Percentiles rank a stretch among this genome's conserved stretches.
Conservation (phyloP, 2,797 vertebrate species). For the Manis pentadactyla region DNA sequence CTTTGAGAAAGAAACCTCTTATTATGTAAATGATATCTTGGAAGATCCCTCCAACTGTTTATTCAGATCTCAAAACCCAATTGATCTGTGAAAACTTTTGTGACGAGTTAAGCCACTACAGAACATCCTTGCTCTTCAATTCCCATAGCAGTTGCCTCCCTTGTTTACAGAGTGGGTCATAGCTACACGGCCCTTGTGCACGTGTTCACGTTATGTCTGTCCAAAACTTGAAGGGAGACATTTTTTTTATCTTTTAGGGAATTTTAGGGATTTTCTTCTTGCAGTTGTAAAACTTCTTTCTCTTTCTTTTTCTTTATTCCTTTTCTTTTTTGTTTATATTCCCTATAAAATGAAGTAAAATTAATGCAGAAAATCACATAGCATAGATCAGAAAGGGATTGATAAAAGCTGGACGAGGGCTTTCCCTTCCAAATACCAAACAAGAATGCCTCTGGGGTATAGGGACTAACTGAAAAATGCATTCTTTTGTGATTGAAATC, state of each 20-base stretch:
- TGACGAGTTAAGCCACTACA: background rate
- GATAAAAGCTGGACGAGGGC: background rate
- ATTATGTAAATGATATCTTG: background rate
- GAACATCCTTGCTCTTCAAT: background rate
- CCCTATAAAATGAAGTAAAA: background rate
- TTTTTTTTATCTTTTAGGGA: background rate
- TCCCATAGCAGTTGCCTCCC: rapidly evolving
- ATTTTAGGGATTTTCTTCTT: background rate
- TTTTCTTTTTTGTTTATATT: background rate
- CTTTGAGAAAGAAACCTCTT: background rate
- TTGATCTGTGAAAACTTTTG: background rate
- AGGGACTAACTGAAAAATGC: background rate
- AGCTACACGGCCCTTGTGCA: background rate
- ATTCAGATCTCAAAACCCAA: background rate
- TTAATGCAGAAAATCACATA: background rate
- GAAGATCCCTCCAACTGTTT: background rate
- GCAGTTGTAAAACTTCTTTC: background rate
- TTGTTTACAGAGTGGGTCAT: background rate
- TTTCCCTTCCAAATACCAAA: background rate
- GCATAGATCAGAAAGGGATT: background rate
- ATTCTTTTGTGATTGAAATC: conserved; percentile 54
- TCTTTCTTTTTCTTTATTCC: background rate
- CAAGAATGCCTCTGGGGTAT: background rate
- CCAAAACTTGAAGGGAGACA: background rate
- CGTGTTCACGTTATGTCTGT: background rate